Evolutionary conservation across 2,888 invertebrate genomes (phyloP).

Genomic region (Spatulosminthurus flaviceps): DNA sequence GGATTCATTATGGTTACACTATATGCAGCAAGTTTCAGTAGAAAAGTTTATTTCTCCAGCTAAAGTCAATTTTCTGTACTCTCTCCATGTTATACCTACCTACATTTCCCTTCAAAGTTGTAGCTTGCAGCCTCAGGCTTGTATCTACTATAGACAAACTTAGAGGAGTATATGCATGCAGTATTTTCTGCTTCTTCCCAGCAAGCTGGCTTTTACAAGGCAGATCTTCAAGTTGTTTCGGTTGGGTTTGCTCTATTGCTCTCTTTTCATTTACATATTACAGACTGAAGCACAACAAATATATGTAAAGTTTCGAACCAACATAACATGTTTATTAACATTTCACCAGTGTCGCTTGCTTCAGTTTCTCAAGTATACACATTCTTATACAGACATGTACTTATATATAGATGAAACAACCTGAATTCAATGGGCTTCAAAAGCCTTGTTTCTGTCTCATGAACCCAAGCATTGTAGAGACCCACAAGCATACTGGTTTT

Average conservation of each 20-base stretch:
- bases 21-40: neutral
- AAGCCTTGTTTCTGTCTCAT: constrained; percentile 9
- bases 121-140: neutral
- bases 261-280: neutral
- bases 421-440: neutral
- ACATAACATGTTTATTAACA: constrained; percentile 14
- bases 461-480: neutral
- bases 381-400: neutral
- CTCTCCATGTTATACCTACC: too few relatives aligned
- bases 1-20: constrained; percentile 3
- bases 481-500: neutral
- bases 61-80: neutral
- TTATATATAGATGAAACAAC: neutral
- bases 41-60: constrained; percentile 18
- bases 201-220: neutral
- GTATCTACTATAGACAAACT: neutral
- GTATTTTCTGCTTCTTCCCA: neutral
- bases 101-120: neutral
- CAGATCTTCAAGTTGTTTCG: constrained; percentile 1
- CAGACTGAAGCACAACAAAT: constrained; percentile 9
- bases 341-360: neutral
- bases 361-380: neutral
- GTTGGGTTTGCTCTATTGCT: neutral
- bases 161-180: neutral
- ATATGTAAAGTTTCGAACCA: neutral